Evolutionary conservation across 2,888 invertebrate species (phyloP).

Genomic region (Diachrysia chrysitis): DNA sequence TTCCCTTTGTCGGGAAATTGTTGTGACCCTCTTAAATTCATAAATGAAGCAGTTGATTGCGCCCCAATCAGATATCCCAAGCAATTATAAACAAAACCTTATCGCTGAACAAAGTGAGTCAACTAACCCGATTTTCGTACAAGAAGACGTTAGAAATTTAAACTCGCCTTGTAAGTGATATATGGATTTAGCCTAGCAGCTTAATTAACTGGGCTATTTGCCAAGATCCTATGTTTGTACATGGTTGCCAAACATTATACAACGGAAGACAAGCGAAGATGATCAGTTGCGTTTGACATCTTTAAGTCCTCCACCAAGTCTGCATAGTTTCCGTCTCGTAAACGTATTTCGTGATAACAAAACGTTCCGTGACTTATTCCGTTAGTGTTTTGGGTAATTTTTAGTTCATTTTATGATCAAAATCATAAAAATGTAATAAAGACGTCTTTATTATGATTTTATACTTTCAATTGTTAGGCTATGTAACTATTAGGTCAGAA

Average conservation of each 20-base stretch:
- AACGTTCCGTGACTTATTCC: constrained; percentile 31
- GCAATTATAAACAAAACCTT: constrained; percentile 59
- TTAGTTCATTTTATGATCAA: constrained; percentile 44
- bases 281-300: constrained; percentile 34
- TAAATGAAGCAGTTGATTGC: constrained; percentile 53
- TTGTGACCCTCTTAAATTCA: constrained; percentile 55
- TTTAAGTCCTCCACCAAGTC: constrained; percentile 12
- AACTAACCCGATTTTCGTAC: constrained; percentile 47
- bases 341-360: constrained; percentile 23
- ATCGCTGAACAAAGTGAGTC: constrained; percentile 49
- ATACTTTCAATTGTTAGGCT: constrained; percentile 51
- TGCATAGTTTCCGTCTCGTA: constrained; percentile 7
- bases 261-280: constrained; percentile 40
- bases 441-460: constrained; percentile 56
- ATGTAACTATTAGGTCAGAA: constrained; percentile 41
- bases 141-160: constrained; percentile 49
- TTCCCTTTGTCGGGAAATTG: constrained; percentile 54
- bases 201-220: constrained; percentile 56
- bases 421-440: constrained; percentile 55
- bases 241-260: constrained; percentile 42
- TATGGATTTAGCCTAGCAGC: constrained; percentile 50
- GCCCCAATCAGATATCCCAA: constrained; percentile 54
- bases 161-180: constrained; percentile 48
- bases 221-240: constrained; percentile 44
- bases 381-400: constrained; percentile 25